Conservation (phyloP, 2,113 vertebrate species). For the Elephas maximus region DNA sequence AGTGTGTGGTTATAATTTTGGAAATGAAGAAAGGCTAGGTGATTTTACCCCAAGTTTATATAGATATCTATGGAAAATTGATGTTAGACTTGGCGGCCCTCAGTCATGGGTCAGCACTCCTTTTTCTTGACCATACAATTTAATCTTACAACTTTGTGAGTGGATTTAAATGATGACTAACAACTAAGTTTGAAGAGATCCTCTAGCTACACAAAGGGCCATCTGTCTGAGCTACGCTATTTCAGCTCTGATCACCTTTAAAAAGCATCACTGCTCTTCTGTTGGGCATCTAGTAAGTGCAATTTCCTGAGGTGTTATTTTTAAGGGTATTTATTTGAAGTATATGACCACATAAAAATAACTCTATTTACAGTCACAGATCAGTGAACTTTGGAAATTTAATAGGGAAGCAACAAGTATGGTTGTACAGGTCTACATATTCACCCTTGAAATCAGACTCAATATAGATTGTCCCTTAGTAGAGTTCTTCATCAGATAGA, state of each 20-base stretch:
- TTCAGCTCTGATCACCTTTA: conserved; percentile 3
- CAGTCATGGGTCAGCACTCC: neutral
- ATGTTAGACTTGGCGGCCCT: neutral
- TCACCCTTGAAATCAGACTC: neutral
- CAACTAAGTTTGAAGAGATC: neutral
- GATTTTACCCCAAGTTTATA: neutral
- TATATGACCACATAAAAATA: conserved; percentile 38
- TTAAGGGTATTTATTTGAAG: conserved; percentile 47
- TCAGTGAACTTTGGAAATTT: neutral
- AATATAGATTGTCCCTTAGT: neutral
- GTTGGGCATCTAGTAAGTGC: neutral
- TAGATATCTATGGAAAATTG: neutral
- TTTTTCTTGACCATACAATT: neutral
- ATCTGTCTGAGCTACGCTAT: neutral
- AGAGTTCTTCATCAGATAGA: conserved; percentile 39
- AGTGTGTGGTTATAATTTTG: neutral
- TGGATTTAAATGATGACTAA: conserved; percentile 23
- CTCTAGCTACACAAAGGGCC: neutral
- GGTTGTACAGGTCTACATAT: neutral
- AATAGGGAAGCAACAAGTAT: neutral
- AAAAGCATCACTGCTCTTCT: neutral
- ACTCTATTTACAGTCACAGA: neutral
- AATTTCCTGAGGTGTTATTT: neutral
- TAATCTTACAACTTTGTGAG: neutral
- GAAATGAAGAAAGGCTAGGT: neutral